Percentiles rank a stretch among this genome's conserved stretches.
Conservation (phyloP, 2,797 vertebrate species). For the Prionace glauca region DNA sequence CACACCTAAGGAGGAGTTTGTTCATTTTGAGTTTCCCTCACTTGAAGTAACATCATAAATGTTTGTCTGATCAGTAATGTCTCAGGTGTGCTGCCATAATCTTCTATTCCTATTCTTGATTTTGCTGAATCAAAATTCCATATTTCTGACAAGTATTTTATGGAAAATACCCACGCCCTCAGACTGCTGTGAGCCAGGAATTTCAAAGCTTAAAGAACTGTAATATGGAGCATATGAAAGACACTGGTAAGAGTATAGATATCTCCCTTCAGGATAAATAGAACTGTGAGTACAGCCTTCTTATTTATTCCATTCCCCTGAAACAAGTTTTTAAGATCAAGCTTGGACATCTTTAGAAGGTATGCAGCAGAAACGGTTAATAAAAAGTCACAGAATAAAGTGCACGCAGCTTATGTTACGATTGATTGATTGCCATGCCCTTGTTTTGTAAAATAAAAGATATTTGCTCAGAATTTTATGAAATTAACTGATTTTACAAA, state of each 20-base stretch:
- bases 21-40: not conserved
- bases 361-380: not conserved
- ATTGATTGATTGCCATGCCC: not conserved
- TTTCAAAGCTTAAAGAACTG: not conserved
- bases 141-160: not conserved
- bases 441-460: not conserved
- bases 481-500: slow-evolving; percentile 3
- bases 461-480: slow-evolving; percentile 4
- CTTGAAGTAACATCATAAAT: not conserved
- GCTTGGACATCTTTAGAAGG: not conserved
- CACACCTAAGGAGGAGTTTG: not conserved
- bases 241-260: not conserved
- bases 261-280: not conserved
- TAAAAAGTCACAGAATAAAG: not conserved
- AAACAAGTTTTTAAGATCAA: slow-evolving; percentile 5
- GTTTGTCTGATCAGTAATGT: not conserved
- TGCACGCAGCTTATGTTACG: not conserved
- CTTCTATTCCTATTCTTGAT: not conserved
- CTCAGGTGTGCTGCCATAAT: not conserved
- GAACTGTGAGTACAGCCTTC: not conserved
- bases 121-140: too few species aligned
- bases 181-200: not conserved
- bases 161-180: not conserved
- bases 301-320: not conserved
- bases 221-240: not conserved